These are phyloP conservation scores for Podarcis cretensis DNA, from an alignment of 2,113 vertebrate species.

Conservation along the genomic window DNA sequence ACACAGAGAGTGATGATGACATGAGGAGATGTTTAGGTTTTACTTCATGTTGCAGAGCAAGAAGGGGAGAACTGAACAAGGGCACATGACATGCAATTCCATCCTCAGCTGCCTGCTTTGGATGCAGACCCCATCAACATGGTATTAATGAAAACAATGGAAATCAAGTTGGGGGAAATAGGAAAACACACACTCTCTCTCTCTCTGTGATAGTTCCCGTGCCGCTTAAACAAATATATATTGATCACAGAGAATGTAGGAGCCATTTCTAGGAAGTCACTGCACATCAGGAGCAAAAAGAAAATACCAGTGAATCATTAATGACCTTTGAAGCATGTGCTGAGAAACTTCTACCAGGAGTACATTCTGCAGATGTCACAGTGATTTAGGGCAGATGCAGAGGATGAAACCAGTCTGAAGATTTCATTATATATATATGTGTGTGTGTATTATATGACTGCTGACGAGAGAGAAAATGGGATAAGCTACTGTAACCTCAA, in stretches of 20 bases:
- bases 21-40: neutral
- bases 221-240: neutral
- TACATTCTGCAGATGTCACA: slow-evolving; percentile 54
- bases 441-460: slow-evolving; percentile 21
- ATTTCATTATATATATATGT: slow-evolving; percentile 26
- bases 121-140: neutral
- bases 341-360: slow-evolving; percentile 40
- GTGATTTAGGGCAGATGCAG: slow-evolving; percentile 37
- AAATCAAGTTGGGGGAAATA: neutral
- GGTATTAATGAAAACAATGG: neutral
- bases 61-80: neutral
- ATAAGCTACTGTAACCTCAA: slow-evolving; percentile 23
- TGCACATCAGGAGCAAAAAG: slow-evolving; percentile 12
- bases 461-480: slow-evolving; percentile 24
- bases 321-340: slow-evolving; percentile 37
- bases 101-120: neutral
- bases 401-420: slow-evolving; percentile 50
- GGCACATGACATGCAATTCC: neutral
- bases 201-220: neutral
- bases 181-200: neutral
- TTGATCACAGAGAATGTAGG: neutral
- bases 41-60: neutral
- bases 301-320: slow-evolving; percentile 42
- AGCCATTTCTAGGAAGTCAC: slow-evolving; percentile 27
- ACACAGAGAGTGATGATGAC: neutral